Evolutionary conservation across 1,140 invertebrate genomes (phyloP).

Genomic region (Brachionus calyciflorus): DNA sequence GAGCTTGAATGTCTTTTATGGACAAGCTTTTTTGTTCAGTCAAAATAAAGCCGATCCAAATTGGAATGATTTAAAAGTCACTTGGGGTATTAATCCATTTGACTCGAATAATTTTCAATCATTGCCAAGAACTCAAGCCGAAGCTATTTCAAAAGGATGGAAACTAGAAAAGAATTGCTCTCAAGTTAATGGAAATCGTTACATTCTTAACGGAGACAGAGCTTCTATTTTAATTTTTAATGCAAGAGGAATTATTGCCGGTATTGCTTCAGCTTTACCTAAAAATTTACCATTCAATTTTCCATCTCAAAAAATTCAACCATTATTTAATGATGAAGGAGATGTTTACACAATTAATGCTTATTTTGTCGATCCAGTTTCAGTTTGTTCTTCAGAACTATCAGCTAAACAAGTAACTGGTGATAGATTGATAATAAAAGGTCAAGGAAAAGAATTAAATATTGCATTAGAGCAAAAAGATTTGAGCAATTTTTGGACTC

Average conservation of each 20-base stretch:
- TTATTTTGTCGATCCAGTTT: constrained; percentile 47
- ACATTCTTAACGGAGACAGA: constrained; percentile 52
- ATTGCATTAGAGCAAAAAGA: constrained; percentile 52
- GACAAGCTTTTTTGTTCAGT: constrained; percentile 16
- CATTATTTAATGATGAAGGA: constrained; percentile 42
- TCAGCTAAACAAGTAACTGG: not conserved
- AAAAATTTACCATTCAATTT: constrained; percentile 39
- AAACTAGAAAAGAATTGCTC: constrained; percentile 19
- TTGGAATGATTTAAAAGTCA: constrained; percentile 46
- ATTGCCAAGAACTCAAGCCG: not conserved
- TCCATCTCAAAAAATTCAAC: constrained; percentile 39
- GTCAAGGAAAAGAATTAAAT: constrained; percentile 47
- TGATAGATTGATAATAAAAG: constrained; percentile 47
- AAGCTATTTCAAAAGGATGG: constrained; percentile 34
- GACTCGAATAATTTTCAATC: constrained; percentile 1
- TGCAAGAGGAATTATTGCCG: constrained; percentile 56
- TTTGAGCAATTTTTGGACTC: constrained; percentile 51
- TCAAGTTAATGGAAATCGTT: constrained; percentile 53
- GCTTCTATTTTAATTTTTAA: constrained; percentile 55
- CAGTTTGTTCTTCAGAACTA: not conserved
- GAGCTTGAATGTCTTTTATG: not conserved
- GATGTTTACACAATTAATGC: constrained; percentile 44
- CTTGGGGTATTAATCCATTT: constrained; percentile 47
- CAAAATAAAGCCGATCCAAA: not conserved
- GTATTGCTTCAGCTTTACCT: constrained; percentile 47